Conservation (phyloP, 2,888 invertebrate species). For the Toxonevra muliebris region DNA sequence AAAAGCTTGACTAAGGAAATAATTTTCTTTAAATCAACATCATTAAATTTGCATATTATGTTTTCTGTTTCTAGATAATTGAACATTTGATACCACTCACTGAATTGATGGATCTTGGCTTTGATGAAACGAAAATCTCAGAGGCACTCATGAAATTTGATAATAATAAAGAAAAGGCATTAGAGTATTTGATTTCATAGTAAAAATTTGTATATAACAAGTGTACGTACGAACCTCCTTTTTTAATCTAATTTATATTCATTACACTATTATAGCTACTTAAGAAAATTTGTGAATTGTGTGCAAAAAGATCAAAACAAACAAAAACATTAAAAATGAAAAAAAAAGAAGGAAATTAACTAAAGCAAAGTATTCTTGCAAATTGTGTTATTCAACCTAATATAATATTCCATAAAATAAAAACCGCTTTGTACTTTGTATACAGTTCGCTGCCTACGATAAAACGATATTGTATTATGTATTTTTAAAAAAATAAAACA, state of each 20-base stretch:
- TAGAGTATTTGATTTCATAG: constrained; percentile 83
- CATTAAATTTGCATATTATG: background rate
- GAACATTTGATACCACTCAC: constrained; percentile 82
- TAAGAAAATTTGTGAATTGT: too few species aligned
- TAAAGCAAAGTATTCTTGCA: background rate
- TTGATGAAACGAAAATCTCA: constrained; percentile 78
- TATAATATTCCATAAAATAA: constrained; percentile 11
- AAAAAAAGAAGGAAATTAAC: too few species aligned
- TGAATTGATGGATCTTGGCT: constrained; percentile 84
- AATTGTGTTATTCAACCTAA: constrained; percentile 12
- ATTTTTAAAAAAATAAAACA: background rate
- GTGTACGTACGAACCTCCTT: too few species aligned
- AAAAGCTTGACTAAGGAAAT: background rate
- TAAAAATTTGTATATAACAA: constrained; percentile 8
- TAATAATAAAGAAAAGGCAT: constrained; percentile 85
- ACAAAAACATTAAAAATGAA: too few species aligned
- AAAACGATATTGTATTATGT: background rate
- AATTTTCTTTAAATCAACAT: background rate
- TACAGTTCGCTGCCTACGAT: background rate
- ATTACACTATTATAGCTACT: too few species aligned
- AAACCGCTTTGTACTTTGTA: constrained; percentile 21
- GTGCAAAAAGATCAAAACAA: background rate
- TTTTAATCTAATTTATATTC: too few species aligned
- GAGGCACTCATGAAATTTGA: constrained; percentile 79
- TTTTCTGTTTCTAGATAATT: constrained; percentile 70